Evolutionary conservation across 2,113 vertebrate genomes (phyloP).

Genomic region (Leiothrix lutea): DNA sequence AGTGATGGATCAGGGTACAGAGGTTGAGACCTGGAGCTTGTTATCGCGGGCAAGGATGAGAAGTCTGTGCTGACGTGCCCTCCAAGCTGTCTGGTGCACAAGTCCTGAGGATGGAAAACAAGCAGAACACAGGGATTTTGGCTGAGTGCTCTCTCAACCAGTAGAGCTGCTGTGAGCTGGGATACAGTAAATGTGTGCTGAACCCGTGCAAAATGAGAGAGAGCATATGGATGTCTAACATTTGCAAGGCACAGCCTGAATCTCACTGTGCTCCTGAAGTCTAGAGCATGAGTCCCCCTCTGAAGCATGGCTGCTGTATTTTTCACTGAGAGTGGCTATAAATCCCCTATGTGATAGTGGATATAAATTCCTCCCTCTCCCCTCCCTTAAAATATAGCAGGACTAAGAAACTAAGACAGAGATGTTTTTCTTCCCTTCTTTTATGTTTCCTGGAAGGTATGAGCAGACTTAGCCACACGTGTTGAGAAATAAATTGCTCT

Average conservation of each 20-base stretch:
- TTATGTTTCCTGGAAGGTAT: not conserved
- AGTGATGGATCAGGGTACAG: not conserved
- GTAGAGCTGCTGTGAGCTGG: not conserved
- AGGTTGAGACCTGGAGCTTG: not conserved
- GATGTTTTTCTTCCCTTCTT: not conserved
- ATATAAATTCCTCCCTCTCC: not conserved
- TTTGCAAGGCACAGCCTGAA: not conserved
- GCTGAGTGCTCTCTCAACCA: not conserved
- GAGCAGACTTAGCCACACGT: not conserved
- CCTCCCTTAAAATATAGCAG: not conserved
- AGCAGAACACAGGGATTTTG: not conserved
- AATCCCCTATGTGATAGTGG: not conserved
- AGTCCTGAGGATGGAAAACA: not conserved
- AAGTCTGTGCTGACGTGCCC: not conserved
- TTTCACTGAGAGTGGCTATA: not conserved
- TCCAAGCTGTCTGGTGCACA: not conserved
- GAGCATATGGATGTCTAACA: not conserved
- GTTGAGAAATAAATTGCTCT: slow-evolving; percentile 41
- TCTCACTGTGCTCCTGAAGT: not conserved
- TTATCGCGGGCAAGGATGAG: not conserved
- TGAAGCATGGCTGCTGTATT: not conserved
- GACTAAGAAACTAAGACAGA: not conserved
- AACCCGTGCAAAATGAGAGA: not conserved
- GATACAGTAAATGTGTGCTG: not conserved
- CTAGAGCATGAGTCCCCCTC: not conserved